Evolutionary conservation across 2,888 invertebrate species (phyloP).

Genomic region (Cryptophagus acutangulus): DNA sequence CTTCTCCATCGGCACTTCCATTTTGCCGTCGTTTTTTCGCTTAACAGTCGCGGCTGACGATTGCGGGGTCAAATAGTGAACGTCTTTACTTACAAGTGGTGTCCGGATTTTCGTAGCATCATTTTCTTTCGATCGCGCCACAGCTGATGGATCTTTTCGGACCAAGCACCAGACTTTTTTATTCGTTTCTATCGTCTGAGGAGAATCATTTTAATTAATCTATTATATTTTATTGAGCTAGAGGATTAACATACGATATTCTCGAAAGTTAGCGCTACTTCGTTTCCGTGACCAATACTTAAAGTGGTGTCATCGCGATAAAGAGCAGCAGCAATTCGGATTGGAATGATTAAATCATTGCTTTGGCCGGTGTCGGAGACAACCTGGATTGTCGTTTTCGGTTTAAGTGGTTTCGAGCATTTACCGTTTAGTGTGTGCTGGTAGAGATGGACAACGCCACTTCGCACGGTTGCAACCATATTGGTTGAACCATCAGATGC

Average conservation of each 20-base stretch:
- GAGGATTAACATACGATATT: conserved; percentile 48
- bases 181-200: conserved; percentile 31
- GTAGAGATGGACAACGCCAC: conserved; percentile 76
- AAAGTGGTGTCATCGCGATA: conserved; percentile 47
- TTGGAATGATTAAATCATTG: conserved; percentile 50
- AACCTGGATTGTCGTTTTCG: conserved; percentile 58
- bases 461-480: conserved; percentile 59
- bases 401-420: conserved; percentile 59
- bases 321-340: conserved; percentile 52
- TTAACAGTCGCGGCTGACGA: conserved; percentile 33
- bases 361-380: conserved; percentile 52
- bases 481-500: conserved; percentile 51
- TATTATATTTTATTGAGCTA: conserved; percentile 4
- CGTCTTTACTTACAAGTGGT: conserved; percentile 47
- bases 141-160: conserved; percentile 43
- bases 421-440: conserved; percentile 69
- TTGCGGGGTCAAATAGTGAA: conserved; percentile 51
- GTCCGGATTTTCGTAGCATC: conserved; percentile 45
- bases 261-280: conserved; percentile 56
- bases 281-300: conserved; percentile 56
- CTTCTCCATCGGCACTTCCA: conserved; percentile 76
- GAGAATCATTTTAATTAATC: conserved; percentile 11
- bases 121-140: conserved; percentile 30
- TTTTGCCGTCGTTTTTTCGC: conserved; percentile 40
- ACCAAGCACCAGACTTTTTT: conserved; percentile 51